phyloP scores from a whole-genome alignment of 92 coral and sea anemone species.

The Phenganax stokvisi region DNA sequence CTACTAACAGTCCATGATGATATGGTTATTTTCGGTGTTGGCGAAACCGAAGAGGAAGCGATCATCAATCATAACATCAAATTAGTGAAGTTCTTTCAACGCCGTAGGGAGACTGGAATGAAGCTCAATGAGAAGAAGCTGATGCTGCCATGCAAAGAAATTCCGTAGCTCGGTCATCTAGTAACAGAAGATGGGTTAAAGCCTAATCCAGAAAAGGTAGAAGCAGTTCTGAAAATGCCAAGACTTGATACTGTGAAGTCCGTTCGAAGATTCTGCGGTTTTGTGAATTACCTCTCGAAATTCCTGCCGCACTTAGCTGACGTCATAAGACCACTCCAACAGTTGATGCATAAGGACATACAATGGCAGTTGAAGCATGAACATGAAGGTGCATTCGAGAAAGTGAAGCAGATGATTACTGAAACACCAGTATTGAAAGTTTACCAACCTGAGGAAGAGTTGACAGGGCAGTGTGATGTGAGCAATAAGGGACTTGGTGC shows the following conservation, averaged over 20 bases:
- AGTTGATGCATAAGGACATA: constrained; percentile 38
- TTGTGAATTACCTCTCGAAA: constrained; percentile 51
- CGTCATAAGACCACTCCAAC: constrained; percentile 38
- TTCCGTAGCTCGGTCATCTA: constrained; percentile 45
- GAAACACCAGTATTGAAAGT: not conserved
- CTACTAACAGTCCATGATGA: constrained; percentile 50
- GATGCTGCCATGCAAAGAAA: constrained; percentile 36
- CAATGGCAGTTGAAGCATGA: constrained; percentile 23
- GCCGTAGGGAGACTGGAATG: constrained; percentile 42
- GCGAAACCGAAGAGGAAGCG: constrained; percentile 52
- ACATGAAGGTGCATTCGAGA: not conserved
- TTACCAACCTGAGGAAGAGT: not conserved
- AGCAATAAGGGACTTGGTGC: not conserved
- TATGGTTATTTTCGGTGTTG: constrained; percentile 54
- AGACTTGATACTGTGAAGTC: constrained; percentile 41
- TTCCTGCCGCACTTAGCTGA: constrained; percentile 46
- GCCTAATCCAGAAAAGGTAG: constrained; percentile 22
- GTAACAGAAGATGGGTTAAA: constrained; percentile 41
- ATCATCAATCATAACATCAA: constrained; percentile 32
- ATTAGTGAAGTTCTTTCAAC: constrained; percentile 32
- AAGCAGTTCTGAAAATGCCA: too few species aligned
- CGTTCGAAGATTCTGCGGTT: constrained; percentile 50
- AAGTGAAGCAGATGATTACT: constrained; percentile 9
- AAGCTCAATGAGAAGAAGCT: constrained; percentile 43
- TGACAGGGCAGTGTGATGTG: not conserved